These are phyloP conservation scores for Phylloscopus trochiloides DNA, from an alignment of 2,113 vertebrate genomes.

Conservation along the genomic window DNA sequence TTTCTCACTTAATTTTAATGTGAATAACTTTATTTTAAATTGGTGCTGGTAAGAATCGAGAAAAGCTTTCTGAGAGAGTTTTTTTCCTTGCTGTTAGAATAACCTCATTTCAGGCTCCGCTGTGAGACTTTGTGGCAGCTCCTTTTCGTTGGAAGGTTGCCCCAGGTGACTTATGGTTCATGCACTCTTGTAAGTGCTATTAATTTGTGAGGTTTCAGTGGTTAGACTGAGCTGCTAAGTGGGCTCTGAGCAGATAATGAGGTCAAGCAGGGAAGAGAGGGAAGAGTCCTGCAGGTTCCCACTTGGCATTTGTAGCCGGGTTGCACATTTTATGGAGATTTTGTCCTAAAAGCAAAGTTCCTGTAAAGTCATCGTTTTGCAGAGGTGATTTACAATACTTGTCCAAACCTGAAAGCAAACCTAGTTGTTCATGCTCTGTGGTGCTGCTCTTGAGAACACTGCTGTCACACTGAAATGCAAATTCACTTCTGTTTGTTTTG, in stretches of 20 bases:
- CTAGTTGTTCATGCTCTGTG: neutral
- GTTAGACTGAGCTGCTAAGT: constrained; percentile 23
- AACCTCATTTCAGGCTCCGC: neutral
- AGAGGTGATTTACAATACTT: neutral
- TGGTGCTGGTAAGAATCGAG: neutral
- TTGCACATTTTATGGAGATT: neutral
- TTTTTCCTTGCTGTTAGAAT: constrained; percentile 15
- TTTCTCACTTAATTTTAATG: constrained; percentile 34
- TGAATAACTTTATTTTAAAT: constrained; percentile 9
- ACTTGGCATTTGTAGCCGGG: neutral
- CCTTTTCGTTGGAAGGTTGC: neutral
- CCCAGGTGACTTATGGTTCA: constrained; percentile 16
- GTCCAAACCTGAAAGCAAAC: neutral
- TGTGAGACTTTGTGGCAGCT: constrained; percentile 6
- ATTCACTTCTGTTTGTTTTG: neutral
- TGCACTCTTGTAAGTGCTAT: constrained; percentile 4
- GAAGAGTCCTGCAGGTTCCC: neutral
- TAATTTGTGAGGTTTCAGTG: constrained; percentile 47
- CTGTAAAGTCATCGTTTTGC: neutral
- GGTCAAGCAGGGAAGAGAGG: constrained; percentile 19
- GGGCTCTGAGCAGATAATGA: constrained; percentile 43
- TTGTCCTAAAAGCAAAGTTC: neutral
- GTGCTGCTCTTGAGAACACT: neutral
- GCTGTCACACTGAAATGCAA: neutral
- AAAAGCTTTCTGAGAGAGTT: neutral